These are phyloP conservation scores for Macrobrachium nipponense DNA, from an alignment of 1,140 invertebrate species.

Conservation along the genomic window DNA sequence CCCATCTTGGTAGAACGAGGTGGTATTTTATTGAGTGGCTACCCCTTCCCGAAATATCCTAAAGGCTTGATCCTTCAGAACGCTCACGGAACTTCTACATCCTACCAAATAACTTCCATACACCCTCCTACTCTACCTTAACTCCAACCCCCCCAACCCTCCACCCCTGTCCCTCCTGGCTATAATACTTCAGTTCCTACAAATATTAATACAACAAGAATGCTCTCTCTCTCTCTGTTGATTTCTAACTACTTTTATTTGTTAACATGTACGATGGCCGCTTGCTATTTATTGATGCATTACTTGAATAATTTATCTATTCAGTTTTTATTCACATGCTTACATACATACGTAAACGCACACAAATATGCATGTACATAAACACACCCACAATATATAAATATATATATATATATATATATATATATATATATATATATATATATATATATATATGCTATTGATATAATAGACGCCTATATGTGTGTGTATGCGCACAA, in stretches of 20 bases:
- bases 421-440: slow-evolving; percentile 12
- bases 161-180: background rate
- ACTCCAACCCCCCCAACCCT: background rate
- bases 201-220: background rate
- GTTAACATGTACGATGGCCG: too few species aligned
- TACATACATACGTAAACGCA: background rate
- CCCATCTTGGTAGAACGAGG: too few species aligned
- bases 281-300: too few species aligned
- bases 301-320: too few species aligned
- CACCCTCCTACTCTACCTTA: background rate
- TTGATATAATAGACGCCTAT: slow-evolving; percentile 9
- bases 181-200: background rate
- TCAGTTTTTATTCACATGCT: background rate
- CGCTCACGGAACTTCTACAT: background rate
- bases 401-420: slow-evolving; percentile 13
- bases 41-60: too few species aligned
- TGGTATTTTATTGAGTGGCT: too few species aligned
- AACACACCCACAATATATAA: too few species aligned
- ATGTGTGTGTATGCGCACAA: slow-evolving; percentile 4
- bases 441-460: slow-evolving; percentile 6
- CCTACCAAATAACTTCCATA: background rate
- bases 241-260: too few species aligned
- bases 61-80: too few species aligned
- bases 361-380: slow-evolving; percentile 11
- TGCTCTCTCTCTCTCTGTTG: too few species aligned